Evolutionary conservation across 1,140 invertebrate species (phyloP).

Genomic region (Lasaia peninsularis): DNA sequence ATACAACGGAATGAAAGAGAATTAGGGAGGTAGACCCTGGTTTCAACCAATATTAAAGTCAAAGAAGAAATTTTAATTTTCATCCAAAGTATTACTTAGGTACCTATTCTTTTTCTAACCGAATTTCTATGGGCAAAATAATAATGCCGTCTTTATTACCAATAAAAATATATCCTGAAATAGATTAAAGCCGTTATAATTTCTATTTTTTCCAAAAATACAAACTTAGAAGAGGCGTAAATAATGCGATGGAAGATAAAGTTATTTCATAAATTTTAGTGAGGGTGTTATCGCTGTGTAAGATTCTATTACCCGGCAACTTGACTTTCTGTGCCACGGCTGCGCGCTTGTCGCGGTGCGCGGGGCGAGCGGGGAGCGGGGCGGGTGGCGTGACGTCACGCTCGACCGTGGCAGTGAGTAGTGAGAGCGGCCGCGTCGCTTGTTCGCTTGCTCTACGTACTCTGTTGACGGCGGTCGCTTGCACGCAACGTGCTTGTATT

Average conservation of each 20-base stretch:
- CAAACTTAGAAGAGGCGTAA: slow-evolving; percentile 49
- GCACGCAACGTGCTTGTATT: slow-evolving; percentile 59
- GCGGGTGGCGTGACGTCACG: slow-evolving; percentile 63
- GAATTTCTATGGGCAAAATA: too few species aligned
- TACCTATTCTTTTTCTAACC: too few species aligned
- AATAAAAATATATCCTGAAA: too few species aligned
- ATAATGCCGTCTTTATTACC: too few species aligned
- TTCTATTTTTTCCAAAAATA: background rate
- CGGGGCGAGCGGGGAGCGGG: slow-evolving; percentile 36
- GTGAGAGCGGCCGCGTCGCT: slow-evolving; percentile 69
- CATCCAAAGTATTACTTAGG: too few species aligned
- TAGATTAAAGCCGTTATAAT: background rate
- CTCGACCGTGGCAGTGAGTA: slow-evolving; percentile 74
- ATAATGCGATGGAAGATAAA: slow-evolving; percentile 41
- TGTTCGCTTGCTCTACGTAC: slow-evolving; percentile 67
- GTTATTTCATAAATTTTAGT: slow-evolving; percentile 52
- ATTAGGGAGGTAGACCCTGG: too few species aligned
- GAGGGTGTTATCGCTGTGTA: slow-evolving; percentile 65
- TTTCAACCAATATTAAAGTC: too few species aligned
- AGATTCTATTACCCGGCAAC: slow-evolving; percentile 58
- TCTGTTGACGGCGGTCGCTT: slow-evolving; percentile 69
- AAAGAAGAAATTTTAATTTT: too few species aligned
- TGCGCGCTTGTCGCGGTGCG: slow-evolving; percentile 35
- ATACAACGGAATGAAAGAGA: too few species aligned
- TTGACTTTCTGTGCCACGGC: slow-evolving; percentile 66